Evolutionary conservation across 2,888 invertebrate species (phyloP).

Genomic region (Drosophila anomelani): DNA sequence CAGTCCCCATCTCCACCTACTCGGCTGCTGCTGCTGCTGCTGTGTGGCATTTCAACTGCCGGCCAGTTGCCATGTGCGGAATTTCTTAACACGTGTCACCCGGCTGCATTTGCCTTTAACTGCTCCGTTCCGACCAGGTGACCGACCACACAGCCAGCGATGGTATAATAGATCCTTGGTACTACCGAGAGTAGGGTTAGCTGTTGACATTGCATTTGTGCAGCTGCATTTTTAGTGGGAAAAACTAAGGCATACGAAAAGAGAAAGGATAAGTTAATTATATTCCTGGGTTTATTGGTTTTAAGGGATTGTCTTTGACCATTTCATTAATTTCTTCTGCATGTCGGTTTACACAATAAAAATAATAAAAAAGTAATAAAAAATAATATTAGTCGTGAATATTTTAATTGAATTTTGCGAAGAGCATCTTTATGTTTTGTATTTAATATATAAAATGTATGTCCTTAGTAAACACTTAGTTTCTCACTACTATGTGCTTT

Average conservation of each 20-base stretch:
- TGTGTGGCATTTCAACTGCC: conserved; percentile 75
- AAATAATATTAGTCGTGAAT: too few relatives aligned
- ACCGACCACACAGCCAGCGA: conserved; percentile 19
- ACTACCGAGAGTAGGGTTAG: neutral
- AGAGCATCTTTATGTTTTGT: too few relatives aligned
- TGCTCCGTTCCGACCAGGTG: neutral
- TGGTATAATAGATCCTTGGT: conserved; percentile 19
- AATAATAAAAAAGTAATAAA: too few relatives aligned
- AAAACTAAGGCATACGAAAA: neutral
- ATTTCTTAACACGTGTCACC: conserved; percentile 74
- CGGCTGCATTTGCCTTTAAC: conserved; percentile 61
- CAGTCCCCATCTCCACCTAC: neutral
- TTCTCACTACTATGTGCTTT: too few relatives aligned
- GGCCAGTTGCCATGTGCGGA: conserved; percentile 69
- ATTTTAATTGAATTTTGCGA: neutral
- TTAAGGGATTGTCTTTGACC: neutral
- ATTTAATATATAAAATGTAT: neutral
- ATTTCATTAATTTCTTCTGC: neutral
- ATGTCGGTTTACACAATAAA: neutral
- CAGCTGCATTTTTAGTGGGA: neutral
- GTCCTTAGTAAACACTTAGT: too few relatives aligned
- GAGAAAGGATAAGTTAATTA: conserved; percentile 6
- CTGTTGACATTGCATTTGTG: conserved; percentile 7
- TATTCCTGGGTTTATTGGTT: neutral
- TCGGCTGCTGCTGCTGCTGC: conserved; percentile 40